These are phyloP conservation scores for Lepisosteus osseus DNA, from an alignment of 2,113 vertebrate genomes.

Conservation along the genomic window DNA sequence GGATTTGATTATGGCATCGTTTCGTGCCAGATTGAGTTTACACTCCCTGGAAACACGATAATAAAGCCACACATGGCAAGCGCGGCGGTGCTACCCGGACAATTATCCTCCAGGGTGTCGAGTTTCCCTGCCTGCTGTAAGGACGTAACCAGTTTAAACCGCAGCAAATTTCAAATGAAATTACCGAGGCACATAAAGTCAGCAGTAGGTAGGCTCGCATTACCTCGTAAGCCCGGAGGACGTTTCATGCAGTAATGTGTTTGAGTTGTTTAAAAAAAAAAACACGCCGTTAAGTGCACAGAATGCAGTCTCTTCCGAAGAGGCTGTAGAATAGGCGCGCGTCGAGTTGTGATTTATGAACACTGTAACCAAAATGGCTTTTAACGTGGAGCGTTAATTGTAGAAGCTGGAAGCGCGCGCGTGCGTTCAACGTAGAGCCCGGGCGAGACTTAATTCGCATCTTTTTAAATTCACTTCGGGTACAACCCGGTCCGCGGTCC, in stretches of 20 bases:
- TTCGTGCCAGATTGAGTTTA: conserved; percentile 6
- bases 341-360: too few relatives aligned
- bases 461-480: too few relatives aligned
- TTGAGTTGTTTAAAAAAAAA: not conserved
- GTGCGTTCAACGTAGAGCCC: too few relatives aligned
- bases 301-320: too few relatives aligned
- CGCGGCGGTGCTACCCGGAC: not conserved
- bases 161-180: not conserved
- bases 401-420: too few relatives aligned
- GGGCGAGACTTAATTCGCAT: too few relatives aligned
- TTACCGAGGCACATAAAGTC: not conserved
- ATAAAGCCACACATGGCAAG: not conserved
- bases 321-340: too few relatives aligned
- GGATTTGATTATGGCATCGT: not conserved
- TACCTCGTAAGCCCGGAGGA: not conserved
- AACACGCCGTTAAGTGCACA: too few relatives aligned
- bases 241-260: not conserved
- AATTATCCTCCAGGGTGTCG: not conserved
- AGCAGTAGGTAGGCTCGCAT: too few relatives aligned
- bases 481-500: too few relatives aligned
- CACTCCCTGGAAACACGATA: not conserved
- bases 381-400: too few relatives aligned
- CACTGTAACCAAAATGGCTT: too few relatives aligned
- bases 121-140: not conserved
- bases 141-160: not conserved